These are phyloP conservation scores for Pachycephus smyrnensis DNA, from an alignment of 2,888 invertebrate species.

Conservation along the genomic window DNA sequence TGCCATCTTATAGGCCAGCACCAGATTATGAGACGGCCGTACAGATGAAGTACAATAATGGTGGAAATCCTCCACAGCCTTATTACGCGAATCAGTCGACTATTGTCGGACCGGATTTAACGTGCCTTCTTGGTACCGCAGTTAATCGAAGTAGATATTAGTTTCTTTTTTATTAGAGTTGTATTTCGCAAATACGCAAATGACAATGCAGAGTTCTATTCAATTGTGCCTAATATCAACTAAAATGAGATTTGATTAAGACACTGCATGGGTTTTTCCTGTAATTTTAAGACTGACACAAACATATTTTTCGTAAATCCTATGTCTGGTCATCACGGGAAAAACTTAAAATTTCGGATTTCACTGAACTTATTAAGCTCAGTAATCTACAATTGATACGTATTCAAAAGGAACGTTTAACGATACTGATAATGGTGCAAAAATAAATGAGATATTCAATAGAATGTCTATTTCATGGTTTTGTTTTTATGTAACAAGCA, in stretches of 20 bases:
- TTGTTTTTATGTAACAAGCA: background rate
- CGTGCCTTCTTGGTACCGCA: slow-evolving; percentile 57
- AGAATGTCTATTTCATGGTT: background rate
- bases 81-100: slow-evolving; percentile 64
- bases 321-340: background rate
- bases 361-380: background rate
- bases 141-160: slow-evolving; percentile 61
- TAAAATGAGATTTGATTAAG: background rate
- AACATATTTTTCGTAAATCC: background rate
- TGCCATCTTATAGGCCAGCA: slow-evolving; percentile 89
- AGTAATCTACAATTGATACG: background rate
- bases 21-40: slow-evolving; percentile 96
- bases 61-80: slow-evolving; percentile 56
- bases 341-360: too few relatives aligned
- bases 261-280: background rate
- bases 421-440: background rate
- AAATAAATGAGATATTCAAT: background rate
- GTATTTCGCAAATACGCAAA: background rate
- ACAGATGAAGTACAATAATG: slow-evolving; percentile 79
- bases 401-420: background rate
- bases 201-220: background rate
- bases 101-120: slow-evolving; percentile 60
- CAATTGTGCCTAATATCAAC: background rate
- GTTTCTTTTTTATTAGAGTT: slow-evolving; percentile 9
- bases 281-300: background rate